A percentile compares a stretch with the other conserved stretches of the same genome.
These are phyloP conservation scores for Mimachlamys varia DNA, from an alignment of 2,888 invertebrate genomes.

Conservation along the genomic window DNA sequence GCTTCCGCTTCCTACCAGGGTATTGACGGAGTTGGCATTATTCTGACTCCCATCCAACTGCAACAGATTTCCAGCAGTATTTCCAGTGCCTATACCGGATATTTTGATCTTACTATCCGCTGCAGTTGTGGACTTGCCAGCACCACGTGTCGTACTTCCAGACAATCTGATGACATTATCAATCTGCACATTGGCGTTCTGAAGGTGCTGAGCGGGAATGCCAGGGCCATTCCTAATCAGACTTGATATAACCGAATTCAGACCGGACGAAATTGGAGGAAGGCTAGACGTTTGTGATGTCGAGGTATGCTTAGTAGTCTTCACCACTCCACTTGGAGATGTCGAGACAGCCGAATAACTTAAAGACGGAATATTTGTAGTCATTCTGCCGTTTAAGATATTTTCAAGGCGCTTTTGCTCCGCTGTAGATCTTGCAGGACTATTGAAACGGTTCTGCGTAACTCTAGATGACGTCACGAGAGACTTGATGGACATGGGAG, in stretches of 20 bases:
- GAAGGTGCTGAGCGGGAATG: not conserved
- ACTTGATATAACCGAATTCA: not conserved
- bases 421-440: not conserved
- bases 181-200: too few species aligned
- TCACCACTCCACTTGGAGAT: not conserved
- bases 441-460: not conserved
- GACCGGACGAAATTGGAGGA: not conserved
- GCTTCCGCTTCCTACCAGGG: not conserved
- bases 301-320: not conserved
- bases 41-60: not conserved
- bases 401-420: not conserved
- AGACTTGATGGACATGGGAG: not conserved
- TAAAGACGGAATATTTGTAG: not conserved
- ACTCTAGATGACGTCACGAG: not conserved
- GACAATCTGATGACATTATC: not conserved
- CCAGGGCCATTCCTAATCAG: not conserved
- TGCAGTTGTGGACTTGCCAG: not conserved
- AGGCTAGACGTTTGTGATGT: not conserved
- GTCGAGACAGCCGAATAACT: not conserved
- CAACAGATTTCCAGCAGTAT: not conserved
- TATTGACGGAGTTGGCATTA: not conserved
- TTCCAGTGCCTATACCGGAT: not conserved
- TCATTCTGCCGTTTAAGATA: conserved; percentile 16
- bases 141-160: not conserved
- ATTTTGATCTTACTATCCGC: not conserved